Base-by-base conservation (phyloP, 2,888 invertebrate species). In the Patella caerulea region DNA sequence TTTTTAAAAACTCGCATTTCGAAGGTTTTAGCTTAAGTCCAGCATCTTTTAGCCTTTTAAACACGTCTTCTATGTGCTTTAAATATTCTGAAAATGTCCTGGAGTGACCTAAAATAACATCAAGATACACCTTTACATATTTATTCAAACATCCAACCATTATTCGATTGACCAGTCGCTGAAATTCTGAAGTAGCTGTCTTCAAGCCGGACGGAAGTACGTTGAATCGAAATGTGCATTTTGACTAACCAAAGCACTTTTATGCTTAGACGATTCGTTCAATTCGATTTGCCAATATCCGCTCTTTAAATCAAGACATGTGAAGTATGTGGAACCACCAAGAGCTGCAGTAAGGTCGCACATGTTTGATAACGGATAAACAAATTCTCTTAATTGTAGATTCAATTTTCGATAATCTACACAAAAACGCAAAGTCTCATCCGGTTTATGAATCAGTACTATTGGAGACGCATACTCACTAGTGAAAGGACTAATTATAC, bases 11-110 rank as follows among this genome's bases (percentile, higher is more conserved):
- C 17, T 72, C 56, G 70, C 79, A 76, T 45, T 79, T 79, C 29
- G 75, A 55, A 12, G 76, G 69, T 34, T 79, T 79, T n/a, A 79
- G 34, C n/a, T 55, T 73, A 15, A 79, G 54, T 5, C 79, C 79
- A 29, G 79, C 76, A 3, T 65, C 45, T n/a, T 71, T 56, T 45
- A 76, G 29, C 55, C 74, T 24, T 11, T 53, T n/a, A 17, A 79
- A 76, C 5, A 79, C 76, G 15, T 74, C 59, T 3, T 29, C 29
- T 52, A 79, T 71, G 19, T 79, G 69, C 12, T 56, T 29, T n/a
- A 73, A 34, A 73, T 79, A 76, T n/a, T 73, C 73, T 19, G 59
- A 24, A 73, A 74, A 74, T 2, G 74, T 65, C 29, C 34, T 74
- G 15, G 65, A 74, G n/a, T 74, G 65, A 12, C 69, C 2, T 3